Conservation (phyloP, 2,888 invertebrate species). For the Hofmannophila pseudospretella region DNA sequence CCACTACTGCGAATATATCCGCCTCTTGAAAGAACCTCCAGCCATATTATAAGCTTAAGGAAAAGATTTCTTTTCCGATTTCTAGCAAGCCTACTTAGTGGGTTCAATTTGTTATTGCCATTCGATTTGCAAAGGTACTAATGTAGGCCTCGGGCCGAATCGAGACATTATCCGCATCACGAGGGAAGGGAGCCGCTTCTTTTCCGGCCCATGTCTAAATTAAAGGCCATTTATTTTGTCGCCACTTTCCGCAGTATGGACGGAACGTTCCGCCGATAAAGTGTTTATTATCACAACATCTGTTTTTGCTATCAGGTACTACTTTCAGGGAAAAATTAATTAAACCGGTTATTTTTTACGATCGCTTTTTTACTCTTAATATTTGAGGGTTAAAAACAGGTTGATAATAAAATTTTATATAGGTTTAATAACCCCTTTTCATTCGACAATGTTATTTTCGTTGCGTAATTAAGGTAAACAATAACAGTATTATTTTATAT, state of each 20-base stretch:
- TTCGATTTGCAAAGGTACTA: slow-evolving; percentile 10
- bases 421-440: too few relatives aligned
- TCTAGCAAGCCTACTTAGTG: slow-evolving; percentile 4
- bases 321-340: slow-evolving; percentile 19
- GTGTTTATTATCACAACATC: slow-evolving; percentile 33
- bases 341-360: slow-evolving; percentile 12
- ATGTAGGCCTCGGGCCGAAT: slow-evolving; percentile 20
- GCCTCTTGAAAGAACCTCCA: too few relatives aligned
- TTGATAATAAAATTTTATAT: too few relatives aligned
- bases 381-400: too few relatives aligned
- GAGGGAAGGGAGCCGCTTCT: slow-evolving; percentile 28
- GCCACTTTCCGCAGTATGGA: slow-evolving; percentile 24
- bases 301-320: slow-evolving; percentile 24
- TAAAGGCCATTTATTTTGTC: slow-evolving; percentile 42
- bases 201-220: slow-evolving; percentile 32
- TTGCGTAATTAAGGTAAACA: neutral
- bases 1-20: too few relatives aligned
- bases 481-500: too few relatives aligned
- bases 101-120: slow-evolving; percentile 9
- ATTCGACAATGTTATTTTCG: too few relatives aligned
- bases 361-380: too few relatives aligned
- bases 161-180: slow-evolving; percentile 29
- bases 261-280: slow-evolving; percentile 26
- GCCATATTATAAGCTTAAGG: too few relatives aligned
- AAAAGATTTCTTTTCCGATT: slow-evolving; percentile 2